These are phyloP conservation scores for Pseudochirops corinnae DNA, from an alignment of 2,797 vertebrate species.

Conservation along the genomic window DNA sequence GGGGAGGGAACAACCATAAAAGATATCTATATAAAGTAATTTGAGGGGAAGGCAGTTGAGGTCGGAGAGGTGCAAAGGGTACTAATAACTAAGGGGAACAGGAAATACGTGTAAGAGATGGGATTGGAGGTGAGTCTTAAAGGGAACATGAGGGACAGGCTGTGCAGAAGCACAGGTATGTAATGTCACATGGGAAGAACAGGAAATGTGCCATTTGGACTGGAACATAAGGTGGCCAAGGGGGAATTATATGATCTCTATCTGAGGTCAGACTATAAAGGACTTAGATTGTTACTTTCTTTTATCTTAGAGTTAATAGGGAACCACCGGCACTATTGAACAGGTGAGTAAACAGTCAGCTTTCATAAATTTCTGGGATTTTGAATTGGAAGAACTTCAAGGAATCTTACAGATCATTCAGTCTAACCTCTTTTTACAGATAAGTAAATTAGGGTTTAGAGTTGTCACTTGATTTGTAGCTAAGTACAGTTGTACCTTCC, in stretches of 20 bases:
- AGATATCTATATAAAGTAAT: background rate
- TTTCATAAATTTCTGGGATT: background rate
- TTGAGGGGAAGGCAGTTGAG: background rate
- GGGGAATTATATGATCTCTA: background rate
- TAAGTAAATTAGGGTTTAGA: background rate
- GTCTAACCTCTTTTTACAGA: background rate
- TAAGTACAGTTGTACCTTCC: background rate
- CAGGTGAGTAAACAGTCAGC: background rate
- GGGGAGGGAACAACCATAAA: background rate
- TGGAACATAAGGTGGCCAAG: background rate
- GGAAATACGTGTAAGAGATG: background rate
- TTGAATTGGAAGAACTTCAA: background rate
- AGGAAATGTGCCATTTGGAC: background rate
- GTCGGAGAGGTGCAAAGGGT: background rate
- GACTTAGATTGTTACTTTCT: background rate
- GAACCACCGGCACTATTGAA: background rate
- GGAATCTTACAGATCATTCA: background rate
- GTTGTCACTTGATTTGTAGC: background rate
- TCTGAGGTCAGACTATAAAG: background rate
- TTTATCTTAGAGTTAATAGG: background rate
- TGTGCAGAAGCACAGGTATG: background rate
- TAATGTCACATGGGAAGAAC: background rate
- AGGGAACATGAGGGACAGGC: background rate
- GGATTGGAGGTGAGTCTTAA: background rate
- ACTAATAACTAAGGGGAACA: background rate